Evolutionary conservation across 2,888 invertebrate species (phyloP), one percentile per base, ranked within the genome.

Genomic region (Pilophorus perplexus): DNA sequence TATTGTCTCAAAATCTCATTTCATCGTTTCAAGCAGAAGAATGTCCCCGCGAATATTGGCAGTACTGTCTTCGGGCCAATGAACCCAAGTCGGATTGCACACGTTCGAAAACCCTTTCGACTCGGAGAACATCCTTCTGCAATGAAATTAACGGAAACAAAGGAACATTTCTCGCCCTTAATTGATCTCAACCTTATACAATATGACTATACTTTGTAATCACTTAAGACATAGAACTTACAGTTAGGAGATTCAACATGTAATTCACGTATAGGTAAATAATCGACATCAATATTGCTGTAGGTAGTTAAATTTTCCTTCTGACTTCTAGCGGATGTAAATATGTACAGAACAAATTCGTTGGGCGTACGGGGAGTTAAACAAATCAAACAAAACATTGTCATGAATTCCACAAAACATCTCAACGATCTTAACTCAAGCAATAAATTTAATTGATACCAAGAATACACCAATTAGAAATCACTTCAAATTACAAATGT

Each of bases 231-330:
- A 20, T 46, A 23, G 23, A 46, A 42, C 14, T 12, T 20, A 6
- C 14, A 18, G 12, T 46, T 46, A 42, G 20, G 42, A 46, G 23
- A 22, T 46, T 46, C 46, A 22, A 46, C 46, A 46, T 25, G 12
- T 46, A 20, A 22, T n/a, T n/a, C n/a, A n/a, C n/a, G n/a, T 12
- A 10, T 46, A 23, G 25, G 14, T 46, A 16, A n/a, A 42, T 42
- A 46, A 46, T 46, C 46, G 46, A 46, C 46, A 46, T 46, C 23
- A 46, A 46, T 46, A 46, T 46, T 46, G 46, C 46, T 46, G 46
- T 46, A 46, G 46, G 22, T 46, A 12, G 12, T 5, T 23, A 18
- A 14, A 12, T n/a, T n/a, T n/a, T n/a, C n/a, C n/a, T n/a, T n/a
- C n/a, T n/a, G n/a, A n/a, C n/a, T n/a, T n/a, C n/a, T n/a, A n/a